Conservation (phyloP, 2,797 vertebrate species). For the Ceyx erithaca region DNA sequence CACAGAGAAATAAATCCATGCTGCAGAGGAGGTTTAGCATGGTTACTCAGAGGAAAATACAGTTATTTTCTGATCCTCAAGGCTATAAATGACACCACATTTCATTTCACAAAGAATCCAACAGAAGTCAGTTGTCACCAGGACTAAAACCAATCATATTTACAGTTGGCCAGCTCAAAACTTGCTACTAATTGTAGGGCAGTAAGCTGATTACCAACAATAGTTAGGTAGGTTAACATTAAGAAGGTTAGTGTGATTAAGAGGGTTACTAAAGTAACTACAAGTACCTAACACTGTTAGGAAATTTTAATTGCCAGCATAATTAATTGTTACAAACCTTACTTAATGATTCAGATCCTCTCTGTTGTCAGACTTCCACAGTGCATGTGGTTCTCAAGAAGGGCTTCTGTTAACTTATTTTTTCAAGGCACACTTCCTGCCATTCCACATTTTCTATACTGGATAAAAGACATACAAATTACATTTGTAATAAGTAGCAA, state of each 20-base stretch:
- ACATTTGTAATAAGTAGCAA: not conserved
- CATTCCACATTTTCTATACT: not conserved
- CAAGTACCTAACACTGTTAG: not conserved
- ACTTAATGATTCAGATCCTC: not conserved
- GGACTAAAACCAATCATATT: not conserved
- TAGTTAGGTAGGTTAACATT: slow-evolving; percentile 11
- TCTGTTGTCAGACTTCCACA: not conserved
- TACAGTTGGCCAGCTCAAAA: not conserved
- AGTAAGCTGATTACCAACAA: slow-evolving; percentile 3
- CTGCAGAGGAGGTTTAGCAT: not conserved
- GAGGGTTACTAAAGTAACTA: not conserved
- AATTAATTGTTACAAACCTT: not conserved
- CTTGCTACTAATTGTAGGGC: not conserved
- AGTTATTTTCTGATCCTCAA: not conserved
- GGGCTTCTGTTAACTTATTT: not conserved
- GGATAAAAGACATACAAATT: not conserved
- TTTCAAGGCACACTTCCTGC: not conserved
- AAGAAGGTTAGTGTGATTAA: slow-evolving; percentile 25
- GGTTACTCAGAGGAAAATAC: not conserved
- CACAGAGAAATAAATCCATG: not conserved
- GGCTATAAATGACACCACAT: not conserved
- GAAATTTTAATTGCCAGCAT: not conserved
- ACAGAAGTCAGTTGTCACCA: not conserved
- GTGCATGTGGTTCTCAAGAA: not conserved
- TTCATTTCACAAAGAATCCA: fast-evolving